phyloP scores from a whole-genome alignment of 2,797 vertebrate genomes.

The Tadarida brasiliensis region DNA sequence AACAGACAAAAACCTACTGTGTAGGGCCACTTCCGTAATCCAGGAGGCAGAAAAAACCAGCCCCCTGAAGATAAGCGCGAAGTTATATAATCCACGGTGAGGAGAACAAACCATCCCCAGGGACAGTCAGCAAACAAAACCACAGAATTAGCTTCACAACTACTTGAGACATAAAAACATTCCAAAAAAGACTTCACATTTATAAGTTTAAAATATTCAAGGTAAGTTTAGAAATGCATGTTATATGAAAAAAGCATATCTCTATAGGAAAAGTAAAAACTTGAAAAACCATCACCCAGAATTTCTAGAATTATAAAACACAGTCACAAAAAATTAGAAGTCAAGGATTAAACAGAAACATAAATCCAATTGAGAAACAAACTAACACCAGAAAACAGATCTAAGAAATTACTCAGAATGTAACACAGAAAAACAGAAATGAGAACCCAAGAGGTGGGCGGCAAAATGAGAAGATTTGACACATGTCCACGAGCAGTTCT shows the following conservation, averaged over 20 bases:
- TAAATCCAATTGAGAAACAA: not conserved
- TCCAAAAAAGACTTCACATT: not conserved
- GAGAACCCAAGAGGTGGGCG: not conserved
- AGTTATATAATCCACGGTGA: not conserved
- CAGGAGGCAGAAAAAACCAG: not conserved
- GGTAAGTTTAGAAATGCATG: not conserved
- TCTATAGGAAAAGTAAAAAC: not conserved
- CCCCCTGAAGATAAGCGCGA: not conserved
- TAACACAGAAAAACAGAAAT: not conserved
- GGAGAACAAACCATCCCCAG: not conserved
- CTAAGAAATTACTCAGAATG: not conserved
- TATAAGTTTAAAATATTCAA: not conserved
- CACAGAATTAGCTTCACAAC: not conserved
- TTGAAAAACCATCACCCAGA: not conserved
- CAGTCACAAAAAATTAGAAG: not conserved
- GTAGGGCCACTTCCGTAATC: not conserved
- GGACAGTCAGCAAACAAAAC: not conserved
- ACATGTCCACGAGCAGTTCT: not conserved
- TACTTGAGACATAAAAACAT: not conserved
- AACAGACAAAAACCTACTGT: not conserved
- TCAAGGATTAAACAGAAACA: not conserved
- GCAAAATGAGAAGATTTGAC: not conserved
- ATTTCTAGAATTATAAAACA: constrained; percentile 11
- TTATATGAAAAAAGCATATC: not conserved
- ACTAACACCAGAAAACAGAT: not conserved